These are phyloP conservation scores for Capricornis sumatraensis DNA, from an alignment of 2,113 vertebrate species.

Conservation along the genomic window DNA sequence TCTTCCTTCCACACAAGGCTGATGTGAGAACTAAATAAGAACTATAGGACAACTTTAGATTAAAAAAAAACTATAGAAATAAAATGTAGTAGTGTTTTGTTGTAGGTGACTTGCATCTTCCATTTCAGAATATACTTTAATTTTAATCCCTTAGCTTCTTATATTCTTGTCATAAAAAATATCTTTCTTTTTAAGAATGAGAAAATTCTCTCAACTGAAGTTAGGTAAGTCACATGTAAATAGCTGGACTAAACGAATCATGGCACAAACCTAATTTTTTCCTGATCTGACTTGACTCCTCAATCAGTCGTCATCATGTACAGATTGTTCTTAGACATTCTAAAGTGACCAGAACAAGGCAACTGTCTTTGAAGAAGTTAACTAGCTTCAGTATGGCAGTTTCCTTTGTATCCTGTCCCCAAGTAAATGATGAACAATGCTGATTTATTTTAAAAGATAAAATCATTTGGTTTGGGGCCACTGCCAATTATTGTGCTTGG, in stretches of 20 bases:
- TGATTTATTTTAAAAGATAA: conserved; percentile 46
- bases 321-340: background rate
- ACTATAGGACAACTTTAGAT: background rate
- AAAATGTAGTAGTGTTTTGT: conserved; percentile 33
- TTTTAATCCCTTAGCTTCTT: background rate
- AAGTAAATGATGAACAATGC: background rate
- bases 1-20: background rate
- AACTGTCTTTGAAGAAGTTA: conserved; percentile 14
- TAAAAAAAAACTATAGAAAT: background rate
- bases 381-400: background rate
- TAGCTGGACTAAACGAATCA: conserved; percentile 1
- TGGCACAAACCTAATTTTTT: conserved; percentile 6
- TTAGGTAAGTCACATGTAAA: conserved; percentile 4
- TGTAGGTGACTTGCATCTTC: background rate
- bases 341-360: background rate
- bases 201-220: background rate
- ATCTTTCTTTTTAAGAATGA: conserved; percentile 8
- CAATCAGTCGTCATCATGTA: background rate
- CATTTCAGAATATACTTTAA: background rate
- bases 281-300: background rate
- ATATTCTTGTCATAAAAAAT: background rate
- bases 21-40: conserved; percentile 30
- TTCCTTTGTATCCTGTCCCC: background rate
- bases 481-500: background rate
- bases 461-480: conserved; percentile 28